A percentile compares a stretch with the other conserved stretches of the same genome.
Evolutionary conservation across 2,888 invertebrate genomes (phyloP).

Genomic region (Andrena flavipes): DNA sequence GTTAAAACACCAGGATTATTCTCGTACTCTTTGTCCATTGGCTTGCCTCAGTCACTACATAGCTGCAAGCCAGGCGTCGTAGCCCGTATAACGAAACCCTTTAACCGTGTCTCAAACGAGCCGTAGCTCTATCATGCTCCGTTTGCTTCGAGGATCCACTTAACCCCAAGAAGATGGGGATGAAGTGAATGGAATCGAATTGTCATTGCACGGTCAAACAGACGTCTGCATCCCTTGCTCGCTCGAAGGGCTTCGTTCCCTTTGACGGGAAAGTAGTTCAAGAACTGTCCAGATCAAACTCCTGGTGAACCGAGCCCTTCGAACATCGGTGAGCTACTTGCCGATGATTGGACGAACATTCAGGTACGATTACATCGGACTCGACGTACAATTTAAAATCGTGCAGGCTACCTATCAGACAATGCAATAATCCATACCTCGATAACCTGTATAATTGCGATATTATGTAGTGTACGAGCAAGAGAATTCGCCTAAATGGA

Average conservation of each 20-base stretch:
- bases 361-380: background rate
- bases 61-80: background rate
- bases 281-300: constrained; percentile 34
- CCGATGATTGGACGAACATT: background rate
- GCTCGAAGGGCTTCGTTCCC: constrained; percentile 22
- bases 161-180: constrained; percentile 36
- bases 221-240: constrained; percentile 33
- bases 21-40: background rate
- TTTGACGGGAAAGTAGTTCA: constrained; percentile 51
- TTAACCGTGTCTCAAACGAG: constrained; percentile 51
- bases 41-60: background rate
- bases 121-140: constrained; percentile 47
- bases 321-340: background rate
- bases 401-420: background rate
- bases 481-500: background rate
- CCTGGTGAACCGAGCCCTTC: constrained; percentile 5
- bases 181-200: constrained; percentile 61
- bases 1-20: background rate
- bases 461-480: too few species aligned
- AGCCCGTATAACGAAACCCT: constrained; percentile 42
- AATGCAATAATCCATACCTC: background rate
- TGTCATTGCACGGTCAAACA: constrained; percentile 65
- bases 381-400: background rate
- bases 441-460: too few species aligned
- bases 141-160: constrained; percentile 57